Base-by-base conservation (phyloP, 2,888 invertebrate genomes). In the Petrolisthes cinctipes region DNA sequence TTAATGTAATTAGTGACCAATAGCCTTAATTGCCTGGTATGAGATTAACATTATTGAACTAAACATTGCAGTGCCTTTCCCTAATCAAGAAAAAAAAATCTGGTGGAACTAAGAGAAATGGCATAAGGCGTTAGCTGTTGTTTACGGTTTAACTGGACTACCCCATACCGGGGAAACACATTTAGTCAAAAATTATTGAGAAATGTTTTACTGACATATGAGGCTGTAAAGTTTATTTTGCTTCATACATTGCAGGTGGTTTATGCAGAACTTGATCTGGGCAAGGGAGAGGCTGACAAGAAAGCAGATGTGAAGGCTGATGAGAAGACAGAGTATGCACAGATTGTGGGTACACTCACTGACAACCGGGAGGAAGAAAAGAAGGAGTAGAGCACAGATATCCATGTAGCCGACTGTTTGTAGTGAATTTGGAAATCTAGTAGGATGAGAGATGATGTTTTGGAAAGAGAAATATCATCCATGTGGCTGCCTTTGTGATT, bases 241-340 rank as follows among this genome's bases (percentile, higher is more conserved):
- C 9, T 4, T 23, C 56, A 20, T n/a, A 7, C 20, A 51, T 83
- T 76, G 51, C 90, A 90, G 90, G 90, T 90, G 11, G 90, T 90
- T 61, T 90, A 90, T 85, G 90, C 90, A 68, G 90, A 90, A 78
- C 87, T 90, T 68, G 88, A 88, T 82, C 86, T 90, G 4, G 83
- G 85, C 56, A 87, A 87, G 80, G 88, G 88, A 57, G 89, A 87
- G 14, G 81, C 56, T 14, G 89, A 87, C 37, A 82, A 85, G 85
- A 89, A 87, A 66, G 66, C 85, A 4, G 87, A 89, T 4, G 80
- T 83, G 54, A 85, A 87, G 73, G 57, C 73, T 5, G 85, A 85
- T 56, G 89, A 89, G 75, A 87, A 88, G 75, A 90, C 90, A 51
- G 88, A 90, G 82, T 90, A 90, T 56, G 90, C 90, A 53, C 88